Conservation (phyloP, 2,888 invertebrate species). For the Eupithecia inturbata region DNA sequence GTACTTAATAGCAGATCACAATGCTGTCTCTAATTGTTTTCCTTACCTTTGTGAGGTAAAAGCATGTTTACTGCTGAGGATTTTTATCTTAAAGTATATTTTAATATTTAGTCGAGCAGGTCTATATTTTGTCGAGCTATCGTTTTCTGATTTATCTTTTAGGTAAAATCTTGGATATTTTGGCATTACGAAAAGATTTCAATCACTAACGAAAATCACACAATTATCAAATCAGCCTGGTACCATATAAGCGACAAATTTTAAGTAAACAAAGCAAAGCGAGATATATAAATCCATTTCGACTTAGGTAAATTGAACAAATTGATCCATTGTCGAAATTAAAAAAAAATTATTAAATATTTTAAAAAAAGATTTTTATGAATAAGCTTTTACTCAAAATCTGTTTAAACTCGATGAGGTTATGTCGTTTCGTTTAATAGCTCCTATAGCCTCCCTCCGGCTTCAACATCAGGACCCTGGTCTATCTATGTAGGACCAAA, state of each 20-base stretch:
- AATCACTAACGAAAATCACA: neutral
- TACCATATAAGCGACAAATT: neutral
- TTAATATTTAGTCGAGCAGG: neutral
- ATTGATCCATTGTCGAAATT: neutral
- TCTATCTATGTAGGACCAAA: too few relatives aligned
- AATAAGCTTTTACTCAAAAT: too few relatives aligned
- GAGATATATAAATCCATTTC: too few relatives aligned
- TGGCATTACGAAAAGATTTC: neutral
- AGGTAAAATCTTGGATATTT: neutral
- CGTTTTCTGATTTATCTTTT: neutral
- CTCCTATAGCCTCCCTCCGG: too few relatives aligned
- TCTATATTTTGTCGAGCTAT: neutral
- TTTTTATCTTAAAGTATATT: conserved; percentile 31
- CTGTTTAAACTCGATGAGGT: too few relatives aligned
- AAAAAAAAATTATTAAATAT: too few relatives aligned
- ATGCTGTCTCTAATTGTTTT: conserved; percentile 79
- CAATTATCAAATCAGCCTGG: neutral
- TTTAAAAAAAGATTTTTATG: too few relatives aligned
- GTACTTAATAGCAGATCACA: conserved; percentile 78
- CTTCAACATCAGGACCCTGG: too few relatives aligned
- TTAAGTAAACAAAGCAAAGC: neutral
- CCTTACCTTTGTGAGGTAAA: conserved; percentile 70
- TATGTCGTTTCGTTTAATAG: too few relatives aligned
- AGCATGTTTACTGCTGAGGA: conserved; percentile 52
- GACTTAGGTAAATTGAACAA: too few relatives aligned